phyloP scores from a whole-genome alignment of 2,888 invertebrate genomes.

The Zootermopsis nevadensis region DNA sequence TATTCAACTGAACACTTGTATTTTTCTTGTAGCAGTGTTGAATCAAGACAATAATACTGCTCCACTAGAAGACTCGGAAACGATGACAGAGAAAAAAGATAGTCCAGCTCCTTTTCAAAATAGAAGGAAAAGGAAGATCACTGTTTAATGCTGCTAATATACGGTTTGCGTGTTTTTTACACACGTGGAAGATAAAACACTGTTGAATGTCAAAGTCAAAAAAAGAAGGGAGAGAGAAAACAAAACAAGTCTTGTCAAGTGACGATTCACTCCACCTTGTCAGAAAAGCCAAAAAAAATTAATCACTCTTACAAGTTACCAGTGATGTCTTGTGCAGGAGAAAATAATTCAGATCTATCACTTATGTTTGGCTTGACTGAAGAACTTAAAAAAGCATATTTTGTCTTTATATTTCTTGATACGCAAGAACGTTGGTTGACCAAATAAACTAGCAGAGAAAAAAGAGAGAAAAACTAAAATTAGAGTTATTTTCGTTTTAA shows the following conservation, averaged over 20 bases:
- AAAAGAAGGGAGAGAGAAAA: no score
- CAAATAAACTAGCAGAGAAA: slow-evolving; percentile 45
- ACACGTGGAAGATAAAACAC: slow-evolving; percentile 32
- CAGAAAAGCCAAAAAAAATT: not conserved
- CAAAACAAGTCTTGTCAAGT: slow-evolving; percentile 1
- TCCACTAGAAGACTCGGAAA: slow-evolving; percentile 24
- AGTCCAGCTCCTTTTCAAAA: slow-evolving; percentile 7
- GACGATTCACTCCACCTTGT: slow-evolving; percentile 15
- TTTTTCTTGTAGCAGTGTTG: not conserved
- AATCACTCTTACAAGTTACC: not conserved
- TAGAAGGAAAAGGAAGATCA: slow-evolving; percentile 3
- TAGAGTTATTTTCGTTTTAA: slow-evolving; percentile 36
- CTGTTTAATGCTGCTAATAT: not conserved
- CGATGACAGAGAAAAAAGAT: not conserved
- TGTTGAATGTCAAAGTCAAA: not conserved
- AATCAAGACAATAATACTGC: not conserved
- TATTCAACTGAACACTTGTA: slow-evolving; percentile 24
- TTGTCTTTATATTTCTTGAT: slow-evolving; percentile 43
- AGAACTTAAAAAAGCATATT: slow-evolving; percentile 31
- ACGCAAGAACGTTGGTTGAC: slow-evolving; percentile 47
- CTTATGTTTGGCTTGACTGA: slow-evolving; percentile 37
- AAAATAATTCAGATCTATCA: slow-evolving; percentile 49
- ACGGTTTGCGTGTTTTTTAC: not conserved
- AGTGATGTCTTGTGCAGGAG: not conserved
- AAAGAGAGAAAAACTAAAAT: slow-evolving; percentile 40